Evolutionary conservation across 2,888 invertebrate genomes (phyloP), one percentile per base, ranked within the genome.

Genomic region (Acanthosepion lycidas): DNA sequence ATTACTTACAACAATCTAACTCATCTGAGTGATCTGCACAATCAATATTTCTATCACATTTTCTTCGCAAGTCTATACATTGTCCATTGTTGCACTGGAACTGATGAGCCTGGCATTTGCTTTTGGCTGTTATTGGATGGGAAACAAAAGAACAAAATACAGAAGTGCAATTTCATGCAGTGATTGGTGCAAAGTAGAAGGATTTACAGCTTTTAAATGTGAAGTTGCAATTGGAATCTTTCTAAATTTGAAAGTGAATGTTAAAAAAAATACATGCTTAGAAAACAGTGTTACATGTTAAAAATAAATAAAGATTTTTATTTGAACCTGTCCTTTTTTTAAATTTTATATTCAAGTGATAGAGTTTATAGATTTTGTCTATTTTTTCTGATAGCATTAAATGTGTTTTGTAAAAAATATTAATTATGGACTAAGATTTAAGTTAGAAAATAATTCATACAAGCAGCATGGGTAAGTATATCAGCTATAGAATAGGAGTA

Each of bases 11-110:
- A 95, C 96, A 96, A 93, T 95, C 95, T 26, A 92, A 94, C 92
- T 96, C 96, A 95, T 96, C 96, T 1, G 95, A 95, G 20, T 94
- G 91, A 95, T 96, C 96, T 26, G 42, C 55, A 95, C 96, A 96
- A 95, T 97, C 96, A 20, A 94, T 28, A 91, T 95, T 94, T 26
- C 96, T 96, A 95, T 97, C 95, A 95, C 96, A 97, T 78, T 96
- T 95, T 51, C 95, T 92, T 28, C 64, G 48, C 92, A 95, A 91
- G 48, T 95, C 94, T 15, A 97, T 96, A 95, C 97, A 97, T 28
- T 95, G 95, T n/a, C 96, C 95, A 93, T 96, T 95, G 6, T 91
- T 95, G 95, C 97, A 97, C 64, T 95, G 95, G 95, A 97, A 97
- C 95, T 97, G 96, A 49, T 96, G 96, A 9, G 94, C 93, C 18